Percentiles rank a stretch among this genome's conserved stretches.
Conservation (phyloP, 2,113 vertebrate genomes). For the Megaceryle torquata region DNA sequence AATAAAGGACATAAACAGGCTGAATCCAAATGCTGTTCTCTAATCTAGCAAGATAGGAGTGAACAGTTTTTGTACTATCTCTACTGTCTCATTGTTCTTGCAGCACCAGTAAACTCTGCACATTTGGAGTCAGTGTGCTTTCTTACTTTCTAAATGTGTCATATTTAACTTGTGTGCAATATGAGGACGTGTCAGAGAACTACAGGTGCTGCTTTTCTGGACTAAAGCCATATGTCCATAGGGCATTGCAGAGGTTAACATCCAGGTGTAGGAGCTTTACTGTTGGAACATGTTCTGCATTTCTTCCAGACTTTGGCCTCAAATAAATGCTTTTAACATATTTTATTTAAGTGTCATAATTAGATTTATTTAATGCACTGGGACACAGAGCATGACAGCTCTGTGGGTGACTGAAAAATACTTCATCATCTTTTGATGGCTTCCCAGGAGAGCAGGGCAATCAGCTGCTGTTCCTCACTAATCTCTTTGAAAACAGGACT, state of each 20-base stretch:
- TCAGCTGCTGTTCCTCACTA: neutral
- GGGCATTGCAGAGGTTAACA: constrained; percentile 67
- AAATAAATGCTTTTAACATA: constrained; percentile 37
- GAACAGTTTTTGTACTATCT: constrained; percentile 22
- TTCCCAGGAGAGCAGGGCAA: neutral
- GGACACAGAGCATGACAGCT: constrained; percentile 30
- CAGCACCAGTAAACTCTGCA: neutral
- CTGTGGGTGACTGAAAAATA: constrained; percentile 27
- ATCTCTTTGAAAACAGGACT: neutral
- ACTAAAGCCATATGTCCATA: constrained; percentile 65
- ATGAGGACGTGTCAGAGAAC: constrained; percentile 46
- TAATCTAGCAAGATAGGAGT: neutral
- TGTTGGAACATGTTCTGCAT: constrained; percentile 34
- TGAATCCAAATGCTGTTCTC: constrained; percentile 20
- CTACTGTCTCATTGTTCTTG: neutral
- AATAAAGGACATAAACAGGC: constrained; percentile 27
- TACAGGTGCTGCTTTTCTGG: constrained; percentile 74
- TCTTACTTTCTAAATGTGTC: neutral
- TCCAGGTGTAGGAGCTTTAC: constrained; percentile 67
- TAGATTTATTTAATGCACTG: constrained; percentile 59
- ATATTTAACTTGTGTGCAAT: constrained; percentile 20
- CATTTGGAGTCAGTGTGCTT: neutral
- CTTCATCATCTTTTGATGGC: constrained; percentile 8
- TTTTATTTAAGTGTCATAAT: constrained; percentile 60
- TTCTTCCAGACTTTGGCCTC: constrained; percentile 42